These are phyloP conservation scores for Microcebus griseorufus DNA, from an alignment of 2,113 vertebrate genomes.

Conservation along the genomic window DNA sequence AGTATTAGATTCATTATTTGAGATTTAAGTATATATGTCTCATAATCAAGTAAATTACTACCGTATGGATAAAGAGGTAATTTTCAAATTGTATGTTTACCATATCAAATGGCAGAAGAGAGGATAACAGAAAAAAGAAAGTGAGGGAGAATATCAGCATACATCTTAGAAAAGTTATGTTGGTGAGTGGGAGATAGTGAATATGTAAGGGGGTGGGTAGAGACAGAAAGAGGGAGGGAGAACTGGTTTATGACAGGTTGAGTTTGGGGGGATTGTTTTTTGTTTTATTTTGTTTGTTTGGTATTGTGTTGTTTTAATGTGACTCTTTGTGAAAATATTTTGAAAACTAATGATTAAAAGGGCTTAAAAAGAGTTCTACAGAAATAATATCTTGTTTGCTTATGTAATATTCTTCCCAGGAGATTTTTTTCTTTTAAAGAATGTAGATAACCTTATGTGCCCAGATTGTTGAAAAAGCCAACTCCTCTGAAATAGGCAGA, in stretches of 20 bases:
- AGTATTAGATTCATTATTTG: not conserved
- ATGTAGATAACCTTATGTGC: not conserved
- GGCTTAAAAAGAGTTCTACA: not conserved
- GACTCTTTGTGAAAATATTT: slow-evolving; percentile 8
- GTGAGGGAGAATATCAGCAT: not conserved
- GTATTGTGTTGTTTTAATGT: not conserved
- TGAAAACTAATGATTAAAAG: not conserved
- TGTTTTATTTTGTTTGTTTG: not conserved
- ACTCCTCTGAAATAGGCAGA: not conserved
- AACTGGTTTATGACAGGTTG: not conserved
- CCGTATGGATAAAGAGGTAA: not conserved
- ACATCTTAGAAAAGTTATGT: not conserved
- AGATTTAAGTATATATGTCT: not conserved
- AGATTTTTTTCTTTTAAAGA: not conserved
- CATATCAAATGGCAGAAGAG: not conserved
- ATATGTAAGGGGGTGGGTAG: not conserved
- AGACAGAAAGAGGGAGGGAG: not conserved
- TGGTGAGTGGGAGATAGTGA: not conserved
- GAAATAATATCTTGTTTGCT: not conserved
- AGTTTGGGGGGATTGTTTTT: not conserved
- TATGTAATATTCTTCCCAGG: not conserved
- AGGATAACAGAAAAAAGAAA: not conserved
- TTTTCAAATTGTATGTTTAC: not conserved
- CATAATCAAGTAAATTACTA: not conserved
- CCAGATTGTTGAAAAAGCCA: not conserved